Evolutionary conservation across 2,113 vertebrate species (phyloP).

Genomic region (Barbus barbus): DNA sequence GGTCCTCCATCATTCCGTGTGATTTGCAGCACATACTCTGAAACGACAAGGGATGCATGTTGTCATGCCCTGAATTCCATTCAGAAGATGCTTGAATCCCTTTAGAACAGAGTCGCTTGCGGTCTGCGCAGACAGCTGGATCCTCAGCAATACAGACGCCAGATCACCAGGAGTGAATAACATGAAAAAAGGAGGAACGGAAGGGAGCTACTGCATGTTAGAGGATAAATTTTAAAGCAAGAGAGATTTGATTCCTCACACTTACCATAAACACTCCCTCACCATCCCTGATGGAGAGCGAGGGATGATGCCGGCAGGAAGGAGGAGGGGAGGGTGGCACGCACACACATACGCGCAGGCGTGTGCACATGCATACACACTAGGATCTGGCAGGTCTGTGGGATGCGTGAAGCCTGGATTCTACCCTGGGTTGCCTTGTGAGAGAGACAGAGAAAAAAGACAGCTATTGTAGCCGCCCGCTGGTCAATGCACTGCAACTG

Average conservation of each 20-base stretch:
- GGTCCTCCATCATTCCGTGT: conserved; percentile 56
- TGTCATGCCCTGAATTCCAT: conserved; percentile 60
- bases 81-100: conserved; percentile 47
- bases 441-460: background rate
- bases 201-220: conserved; percentile 8
- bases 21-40: conserved; percentile 61
- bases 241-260: conserved; percentile 26
- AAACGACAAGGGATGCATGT: conserved; percentile 62
- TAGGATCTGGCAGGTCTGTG: conserved; percentile 16
- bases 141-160: conserved; percentile 45
- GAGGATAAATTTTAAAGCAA: background rate
- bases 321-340: conserved; percentile 37
- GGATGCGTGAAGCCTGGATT: conserved; percentile 33
- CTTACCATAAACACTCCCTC: conserved; percentile 71
- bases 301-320: conserved; percentile 56
- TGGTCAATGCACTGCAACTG: conserved; percentile 32
- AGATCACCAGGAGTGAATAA: conserved; percentile 41
- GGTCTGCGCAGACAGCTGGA: conserved; percentile 48
- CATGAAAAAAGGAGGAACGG: background rate
- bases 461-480: conserved; percentile 22
- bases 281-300: conserved; percentile 58
- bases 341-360: conserved; percentile 5
- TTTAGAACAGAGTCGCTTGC: conserved; percentile 35
- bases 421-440: background rate
- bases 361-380: conserved; percentile 14